A percentile compares a stretch with the other conserved stretches of the same genome.
phyloP scores from a whole-genome alignment of 2,888 invertebrate species.

The Pseudoips prasinana region DNA sequence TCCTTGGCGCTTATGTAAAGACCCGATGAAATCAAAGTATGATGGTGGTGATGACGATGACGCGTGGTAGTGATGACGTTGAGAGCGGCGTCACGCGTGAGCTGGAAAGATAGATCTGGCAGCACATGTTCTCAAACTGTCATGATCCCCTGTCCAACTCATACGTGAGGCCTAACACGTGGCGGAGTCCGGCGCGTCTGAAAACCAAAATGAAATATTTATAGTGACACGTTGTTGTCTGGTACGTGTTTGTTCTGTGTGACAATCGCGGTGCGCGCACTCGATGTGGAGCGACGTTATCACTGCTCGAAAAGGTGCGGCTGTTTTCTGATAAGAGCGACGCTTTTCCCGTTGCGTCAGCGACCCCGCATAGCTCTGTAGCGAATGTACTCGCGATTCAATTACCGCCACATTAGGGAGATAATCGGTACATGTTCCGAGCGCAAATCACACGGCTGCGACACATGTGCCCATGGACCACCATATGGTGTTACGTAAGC shows the following conservation, averaged over 20 bases:
- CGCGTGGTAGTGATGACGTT: not conserved
- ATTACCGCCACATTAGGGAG: conserved; percentile 44
- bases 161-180: conserved; percentile 62
- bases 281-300: conserved; percentile 65
- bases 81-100: conserved; percentile 68
- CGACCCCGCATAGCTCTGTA: conserved; percentile 56
- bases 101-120: conserved; percentile 84
- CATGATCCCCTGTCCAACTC: conserved; percentile 83
- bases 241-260: conserved; percentile 54
- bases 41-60: conserved; percentile 3
- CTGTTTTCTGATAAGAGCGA: conserved; percentile 75
- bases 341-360: conserved; percentile 73
- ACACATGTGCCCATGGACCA: conserved; percentile 65
- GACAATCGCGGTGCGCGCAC: conserved; percentile 61
- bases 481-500: conserved; percentile 74
- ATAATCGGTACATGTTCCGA: conserved; percentile 41
- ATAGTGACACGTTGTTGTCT: conserved; percentile 35
- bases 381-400: conserved; percentile 49
- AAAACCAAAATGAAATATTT: conserved; percentile 47
- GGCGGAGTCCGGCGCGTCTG: conserved; percentile 35
- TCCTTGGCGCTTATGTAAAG: conserved; percentile 55
- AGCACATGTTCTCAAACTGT: conserved; percentile 71
- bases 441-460: conserved; percentile 45
- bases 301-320: conserved; percentile 76
- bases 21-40: not conserved